These are phyloP conservation scores for Gymnoscelis rufifasciata DNA, from an alignment of 2,888 invertebrate genomes.

Conservation along the genomic window DNA sequence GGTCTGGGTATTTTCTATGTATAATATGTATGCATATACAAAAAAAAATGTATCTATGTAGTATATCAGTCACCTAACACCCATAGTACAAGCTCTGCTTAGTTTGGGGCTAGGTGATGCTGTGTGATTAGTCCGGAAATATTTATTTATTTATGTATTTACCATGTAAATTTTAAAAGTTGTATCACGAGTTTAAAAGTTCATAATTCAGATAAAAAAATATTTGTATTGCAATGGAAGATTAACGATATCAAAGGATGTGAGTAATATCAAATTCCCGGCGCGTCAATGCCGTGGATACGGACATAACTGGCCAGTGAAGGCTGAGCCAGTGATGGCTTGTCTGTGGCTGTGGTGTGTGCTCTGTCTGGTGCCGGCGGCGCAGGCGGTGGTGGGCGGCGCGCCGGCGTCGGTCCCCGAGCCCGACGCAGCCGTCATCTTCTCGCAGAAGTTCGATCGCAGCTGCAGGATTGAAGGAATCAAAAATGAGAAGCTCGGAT, in stretches of 20 bases:
- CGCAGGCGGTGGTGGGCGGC: slow-evolving; percentile 82
- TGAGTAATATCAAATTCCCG: no score
- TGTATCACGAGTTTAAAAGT: no score
- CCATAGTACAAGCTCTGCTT: no score
- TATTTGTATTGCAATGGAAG: not conserved
- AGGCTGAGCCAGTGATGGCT: slow-evolving; percentile 41
- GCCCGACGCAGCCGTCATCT: slow-evolving; percentile 84
- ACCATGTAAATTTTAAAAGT: no score
- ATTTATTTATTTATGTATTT: no score
- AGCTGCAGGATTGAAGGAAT: slow-evolving; percentile 82
- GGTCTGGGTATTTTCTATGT: no score
- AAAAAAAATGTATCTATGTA: no score
- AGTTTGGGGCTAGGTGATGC: no score
- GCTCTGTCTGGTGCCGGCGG: slow-evolving; percentile 34
- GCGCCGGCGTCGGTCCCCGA: slow-evolving; percentile 82
- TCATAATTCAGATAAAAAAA: not conserved
- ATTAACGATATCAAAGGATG: slow-evolving; percentile 23
- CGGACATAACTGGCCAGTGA: no score
- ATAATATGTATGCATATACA: no score
- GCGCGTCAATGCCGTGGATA: slow-evolving; percentile 11
- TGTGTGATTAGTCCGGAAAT: no score
- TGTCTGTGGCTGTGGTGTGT: slow-evolving; percentile 37
- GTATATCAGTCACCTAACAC: no score
- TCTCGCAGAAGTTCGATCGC: slow-evolving; percentile 80
- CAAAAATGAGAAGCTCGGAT: slow-evolving; percentile 78